These are phyloP conservation scores for Liparis tanakae DNA, from an alignment of 2,797 vertebrate species.

Conservation along the genomic window DNA sequence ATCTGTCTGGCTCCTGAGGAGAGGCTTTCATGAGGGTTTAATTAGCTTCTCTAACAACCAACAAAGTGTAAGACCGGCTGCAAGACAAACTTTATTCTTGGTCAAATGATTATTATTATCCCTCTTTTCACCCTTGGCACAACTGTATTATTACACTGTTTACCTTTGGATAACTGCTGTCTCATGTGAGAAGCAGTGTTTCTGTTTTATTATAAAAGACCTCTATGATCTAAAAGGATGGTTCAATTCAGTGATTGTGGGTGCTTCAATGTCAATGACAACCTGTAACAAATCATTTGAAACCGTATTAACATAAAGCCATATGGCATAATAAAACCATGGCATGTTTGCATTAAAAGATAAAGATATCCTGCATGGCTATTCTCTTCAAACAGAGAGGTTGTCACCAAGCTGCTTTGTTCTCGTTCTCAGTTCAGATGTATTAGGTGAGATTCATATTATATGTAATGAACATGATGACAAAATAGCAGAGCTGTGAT, in stretches of 20 bases:
- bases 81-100: conserved; percentile 70
- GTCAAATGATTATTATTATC: conserved; percentile 71
- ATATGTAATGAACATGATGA: not conserved
- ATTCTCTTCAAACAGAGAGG: not conserved
- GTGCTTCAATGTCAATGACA: not conserved
- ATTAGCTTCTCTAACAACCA: conserved; percentile 80
- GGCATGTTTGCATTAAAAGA: not conserved
- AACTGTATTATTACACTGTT: conserved; percentile 67
- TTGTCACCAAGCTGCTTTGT: not conserved
- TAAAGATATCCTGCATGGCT: not conserved
- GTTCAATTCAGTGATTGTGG: not conserved
- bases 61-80: conserved; percentile 65
- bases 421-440: not conserved
- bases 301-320: not conserved
- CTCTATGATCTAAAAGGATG: not conserved
- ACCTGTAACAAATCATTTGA: not conserved
- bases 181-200: conserved; percentile 24
- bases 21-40: conserved; percentile 78
- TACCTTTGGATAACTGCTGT: conserved; percentile 57
- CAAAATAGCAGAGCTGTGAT: not conserved
- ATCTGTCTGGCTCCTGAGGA: conserved; percentile 68
- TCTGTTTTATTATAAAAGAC: conserved; percentile 8
- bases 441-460: not conserved
- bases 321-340: conserved; percentile 3
- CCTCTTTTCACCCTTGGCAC: conserved; percentile 71